Conservation (phyloP, 2,888 invertebrate species). For the Oligia strigilis region DNA sequence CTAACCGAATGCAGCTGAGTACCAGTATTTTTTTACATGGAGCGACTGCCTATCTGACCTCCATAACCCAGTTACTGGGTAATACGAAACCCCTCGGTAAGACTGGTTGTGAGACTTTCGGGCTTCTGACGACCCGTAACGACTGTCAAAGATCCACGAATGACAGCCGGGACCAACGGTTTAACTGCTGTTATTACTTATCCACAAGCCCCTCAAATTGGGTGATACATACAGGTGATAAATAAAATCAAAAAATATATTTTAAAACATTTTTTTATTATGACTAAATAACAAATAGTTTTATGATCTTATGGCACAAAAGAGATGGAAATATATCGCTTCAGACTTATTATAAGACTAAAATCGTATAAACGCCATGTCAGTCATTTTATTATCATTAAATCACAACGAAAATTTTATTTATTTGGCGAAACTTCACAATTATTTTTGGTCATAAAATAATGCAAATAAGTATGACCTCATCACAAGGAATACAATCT, state of each 20-base stretch:
- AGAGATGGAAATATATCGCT: constrained; percentile 60
- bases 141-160: no score
- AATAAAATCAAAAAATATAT: constrained; percentile 65
- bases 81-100: background rate
- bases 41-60: background rate
- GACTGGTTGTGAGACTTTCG: background rate
- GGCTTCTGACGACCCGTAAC: no score
- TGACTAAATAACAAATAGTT: constrained; percentile 75
- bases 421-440: no score
- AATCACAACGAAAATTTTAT: background rate
- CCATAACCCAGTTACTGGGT: background rate
- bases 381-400: constrained; percentile 5
- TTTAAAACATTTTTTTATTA: constrained; percentile 77
- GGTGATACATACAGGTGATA: background rate
- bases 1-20: no score
- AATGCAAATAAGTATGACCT: background rate
- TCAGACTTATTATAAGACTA: constrained; percentile 67
- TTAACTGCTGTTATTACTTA: background rate
- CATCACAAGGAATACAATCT: no score
- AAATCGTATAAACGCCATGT: constrained; percentile 42
- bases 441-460: no score
- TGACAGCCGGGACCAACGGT: no score
- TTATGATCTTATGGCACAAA: constrained; percentile 78
- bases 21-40: no score
- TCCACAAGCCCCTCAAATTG: background rate